Conservation (phyloP, 2,113 vertebrate species). For the Peucedramus taeniatus region DNA sequence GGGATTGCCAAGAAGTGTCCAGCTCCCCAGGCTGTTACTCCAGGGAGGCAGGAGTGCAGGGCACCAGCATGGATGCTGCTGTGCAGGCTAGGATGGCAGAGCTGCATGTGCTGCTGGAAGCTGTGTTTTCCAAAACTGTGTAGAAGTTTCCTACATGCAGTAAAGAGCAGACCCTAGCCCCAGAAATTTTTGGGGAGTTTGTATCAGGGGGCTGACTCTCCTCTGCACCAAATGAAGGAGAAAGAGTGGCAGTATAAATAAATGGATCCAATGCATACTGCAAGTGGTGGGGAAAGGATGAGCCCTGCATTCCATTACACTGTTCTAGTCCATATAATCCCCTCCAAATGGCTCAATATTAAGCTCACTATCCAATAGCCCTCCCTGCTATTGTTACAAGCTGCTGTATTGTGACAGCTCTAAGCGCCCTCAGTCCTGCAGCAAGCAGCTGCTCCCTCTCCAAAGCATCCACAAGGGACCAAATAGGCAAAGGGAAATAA, state of each 20-base stretch:
- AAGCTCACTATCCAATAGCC: not conserved
- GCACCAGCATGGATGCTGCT: not conserved
- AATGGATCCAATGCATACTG: not conserved
- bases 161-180: not conserved
- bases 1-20: not conserved
- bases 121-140: not conserved
- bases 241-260: not conserved
- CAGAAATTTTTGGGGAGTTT: not conserved
- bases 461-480: not conserved
- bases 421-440: not conserved
- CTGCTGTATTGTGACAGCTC: not conserved
- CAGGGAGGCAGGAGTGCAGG: not conserved
- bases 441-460: constrained; percentile 1
- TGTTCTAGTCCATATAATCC: constrained; percentile 39
- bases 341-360: not conserved
- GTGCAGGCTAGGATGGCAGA: not conserved
- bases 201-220: not conserved
- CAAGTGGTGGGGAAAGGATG: not conserved
- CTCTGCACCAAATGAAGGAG: not conserved
- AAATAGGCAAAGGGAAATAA: not conserved
- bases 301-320: not conserved
- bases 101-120: rapidly evolving
- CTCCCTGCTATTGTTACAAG: not conserved
- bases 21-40: not conserved
- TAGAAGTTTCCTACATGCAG: not conserved